Conservation (phyloP, 2,113 vertebrate species). For the Phaetusa simplex region DNA sequence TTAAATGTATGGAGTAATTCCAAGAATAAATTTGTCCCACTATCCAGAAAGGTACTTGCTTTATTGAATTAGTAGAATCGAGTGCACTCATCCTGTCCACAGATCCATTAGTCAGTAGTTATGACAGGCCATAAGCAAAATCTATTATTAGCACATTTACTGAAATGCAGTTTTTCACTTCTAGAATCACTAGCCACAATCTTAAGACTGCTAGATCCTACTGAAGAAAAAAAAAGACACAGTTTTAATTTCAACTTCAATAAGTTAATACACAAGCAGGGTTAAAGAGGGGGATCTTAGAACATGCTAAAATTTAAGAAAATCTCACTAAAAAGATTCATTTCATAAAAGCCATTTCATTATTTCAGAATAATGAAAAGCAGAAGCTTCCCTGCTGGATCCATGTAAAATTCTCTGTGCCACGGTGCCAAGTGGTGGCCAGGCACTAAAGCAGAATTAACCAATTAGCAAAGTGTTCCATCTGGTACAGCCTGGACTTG, state of each 20-base stretch:
- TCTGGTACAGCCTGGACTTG: not conserved
- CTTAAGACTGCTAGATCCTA: not conserved
- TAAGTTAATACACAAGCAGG: not conserved
- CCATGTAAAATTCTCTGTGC: conserved; percentile 17
- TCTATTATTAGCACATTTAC: conserved; percentile 9
- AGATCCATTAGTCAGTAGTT: conserved; percentile 27
- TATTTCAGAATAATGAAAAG: conserved; percentile 21
- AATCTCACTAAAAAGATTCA: not conserved
- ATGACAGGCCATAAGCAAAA: conserved; percentile 17
- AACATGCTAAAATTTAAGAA: not conserved
- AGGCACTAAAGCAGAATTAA: conserved; percentile 38
- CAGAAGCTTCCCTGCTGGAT: conserved; percentile 15
- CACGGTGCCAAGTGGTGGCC: not conserved
- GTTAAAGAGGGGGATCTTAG: not conserved
- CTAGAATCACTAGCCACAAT: not conserved
- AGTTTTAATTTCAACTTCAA: not conserved
- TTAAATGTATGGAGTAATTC: conserved; percentile 12
- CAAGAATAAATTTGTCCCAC: conserved; percentile 16
- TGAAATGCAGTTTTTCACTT: conserved; percentile 23
- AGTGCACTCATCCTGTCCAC: not conserved
- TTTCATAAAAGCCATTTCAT: conserved; percentile 6
- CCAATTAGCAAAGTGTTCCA: conserved; percentile 36
- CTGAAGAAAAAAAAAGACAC: not conserved
- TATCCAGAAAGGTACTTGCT: conserved; percentile 8
- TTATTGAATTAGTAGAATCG: conserved; percentile 20